Base-by-base conservation (phyloP, 2,797 vertebrate genomes). In the Acipenser ruthenus region DNA sequence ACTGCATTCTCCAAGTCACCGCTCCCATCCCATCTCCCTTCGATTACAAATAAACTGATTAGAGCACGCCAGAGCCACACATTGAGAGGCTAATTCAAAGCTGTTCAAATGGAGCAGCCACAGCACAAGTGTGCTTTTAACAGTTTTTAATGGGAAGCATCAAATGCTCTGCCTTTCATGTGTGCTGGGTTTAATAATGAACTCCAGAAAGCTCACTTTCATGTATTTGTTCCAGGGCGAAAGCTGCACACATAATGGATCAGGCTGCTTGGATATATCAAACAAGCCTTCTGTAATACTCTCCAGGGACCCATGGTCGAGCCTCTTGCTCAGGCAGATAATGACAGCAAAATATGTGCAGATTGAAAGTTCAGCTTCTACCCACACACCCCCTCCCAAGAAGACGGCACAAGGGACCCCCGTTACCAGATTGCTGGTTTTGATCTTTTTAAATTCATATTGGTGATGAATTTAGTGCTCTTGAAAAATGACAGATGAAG, bases 241-340 rank as follows among this genome's bases (percentile, higher is more conserved):
- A 53, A 47, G 52, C 18, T 4, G 11, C 8, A 18, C 60, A 13
- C 60, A 62, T 62, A 62, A 62, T 62, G 60, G 60, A 62, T 62
- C 61, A 23, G 65, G 53, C 64, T 48, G 5, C 53, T 50, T 11
- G 49, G 61, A 7, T 50, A 59, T 63, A 62, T 55, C 52, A 66
- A 66, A 59, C 64, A 66, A 60, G 15, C 65, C 15, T 12, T 10
- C 60, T 66, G 48, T 61, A 61, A 58, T 62, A 47, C 11, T 37
- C 59, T 48, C 23, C 12, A 50, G 65, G 60, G 60, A 10, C 60
- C 18, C 6, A n/a, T 18, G 37, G 59, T 53, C 13, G 63, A 62
- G 47, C 47, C 51, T 55, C 23, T 52, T 37, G 65, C 65, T 70
- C 18, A 50, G 51, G 60, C 61, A 48, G 49, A 60, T 67, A 67